These are phyloP conservation scores for Linnaemya vulpina DNA, from an alignment of 2,888 invertebrate genomes.

Conservation along the genomic window DNA sequence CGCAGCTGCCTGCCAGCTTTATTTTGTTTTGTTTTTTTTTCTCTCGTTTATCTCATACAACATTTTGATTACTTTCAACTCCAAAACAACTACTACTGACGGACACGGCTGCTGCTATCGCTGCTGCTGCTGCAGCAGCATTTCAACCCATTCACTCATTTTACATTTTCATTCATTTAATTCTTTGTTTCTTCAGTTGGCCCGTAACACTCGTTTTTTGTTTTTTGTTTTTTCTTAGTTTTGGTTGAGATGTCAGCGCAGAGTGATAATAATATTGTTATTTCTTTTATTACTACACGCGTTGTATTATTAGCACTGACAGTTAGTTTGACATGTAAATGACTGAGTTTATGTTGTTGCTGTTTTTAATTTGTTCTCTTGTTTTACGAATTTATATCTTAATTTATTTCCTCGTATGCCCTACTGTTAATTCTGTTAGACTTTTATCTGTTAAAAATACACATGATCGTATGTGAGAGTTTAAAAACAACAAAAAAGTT, in stretches of 20 bases:
- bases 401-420: constrained; percentile 19
- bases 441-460: background rate
- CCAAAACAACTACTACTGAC: constrained; percentile 21
- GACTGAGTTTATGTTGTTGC: constrained; percentile 72
- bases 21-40: constrained; percentile 25
- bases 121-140: constrained; percentile 33
- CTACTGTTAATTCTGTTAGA: constrained; percentile 10
- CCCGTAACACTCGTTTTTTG: constrained; percentile 6
- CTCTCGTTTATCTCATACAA: no score
- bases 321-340: constrained; percentile 75
- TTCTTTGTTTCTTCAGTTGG: constrained; percentile 15
- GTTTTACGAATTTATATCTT: constrained; percentile 37
- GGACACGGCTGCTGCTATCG: constrained; percentile 7
- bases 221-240: constrained; percentile 36
- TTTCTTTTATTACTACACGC: constrained; percentile 73
- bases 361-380: constrained; percentile 47
- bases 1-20: constrained; percentile 70
- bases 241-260: constrained; percentile 68
- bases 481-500: no score
- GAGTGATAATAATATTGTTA: constrained; percentile 75
- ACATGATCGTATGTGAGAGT: no score
- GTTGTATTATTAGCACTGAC: constrained; percentile 74
- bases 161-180: constrained; percentile 35
- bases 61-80: constrained; percentile 48
- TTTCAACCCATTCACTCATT: constrained; percentile 39